phyloP scores from a whole-genome alignment of 2,113 vertebrate species.

The Lota lota region DNA sequence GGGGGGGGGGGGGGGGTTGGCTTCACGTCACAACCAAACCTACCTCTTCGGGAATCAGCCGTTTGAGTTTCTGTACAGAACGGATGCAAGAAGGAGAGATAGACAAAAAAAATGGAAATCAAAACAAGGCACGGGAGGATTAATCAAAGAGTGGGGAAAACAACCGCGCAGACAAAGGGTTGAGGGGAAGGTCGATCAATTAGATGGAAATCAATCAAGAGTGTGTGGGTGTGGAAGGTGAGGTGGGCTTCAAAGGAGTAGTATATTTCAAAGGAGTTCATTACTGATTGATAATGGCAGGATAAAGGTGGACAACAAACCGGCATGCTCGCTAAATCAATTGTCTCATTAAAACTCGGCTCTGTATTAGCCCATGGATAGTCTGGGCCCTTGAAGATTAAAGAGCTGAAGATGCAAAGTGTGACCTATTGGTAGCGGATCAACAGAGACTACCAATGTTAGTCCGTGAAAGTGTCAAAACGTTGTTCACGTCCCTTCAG shows the following conservation, averaged over 20 bases:
- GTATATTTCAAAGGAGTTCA: conserved; percentile 11
- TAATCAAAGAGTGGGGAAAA: conserved; percentile 5
- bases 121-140: conserved; percentile 1
- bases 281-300: conserved; percentile 19
- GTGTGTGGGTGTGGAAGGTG: too few relatives aligned
- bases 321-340: neutral
- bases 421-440: neutral
- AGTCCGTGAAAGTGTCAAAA: too few relatives aligned
- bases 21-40: conserved; percentile 49
- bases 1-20: neutral
- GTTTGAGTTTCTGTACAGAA: conserved; percentile 83
- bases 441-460: neutral
- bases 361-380: conserved; percentile 5
- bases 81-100: conserved; percentile 27
- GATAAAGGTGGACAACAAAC: neutral
- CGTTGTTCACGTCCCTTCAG: too few relatives aligned
- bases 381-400: neutral
- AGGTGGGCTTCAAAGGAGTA: conserved; percentile 13
- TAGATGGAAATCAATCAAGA: conserved; percentile 38
- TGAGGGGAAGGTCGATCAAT: conserved; percentile 37
- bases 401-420: neutral
- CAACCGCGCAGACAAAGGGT: conserved; percentile 8
- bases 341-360: neutral
- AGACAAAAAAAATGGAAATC: neutral
- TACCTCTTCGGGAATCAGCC: conserved; percentile 93